Percentiles rank a stretch among this genome's conserved stretches.
Evolutionary conservation across 2,797 vertebrate genomes (phyloP).

Genomic region (Pachyuromys duprasi): DNA sequence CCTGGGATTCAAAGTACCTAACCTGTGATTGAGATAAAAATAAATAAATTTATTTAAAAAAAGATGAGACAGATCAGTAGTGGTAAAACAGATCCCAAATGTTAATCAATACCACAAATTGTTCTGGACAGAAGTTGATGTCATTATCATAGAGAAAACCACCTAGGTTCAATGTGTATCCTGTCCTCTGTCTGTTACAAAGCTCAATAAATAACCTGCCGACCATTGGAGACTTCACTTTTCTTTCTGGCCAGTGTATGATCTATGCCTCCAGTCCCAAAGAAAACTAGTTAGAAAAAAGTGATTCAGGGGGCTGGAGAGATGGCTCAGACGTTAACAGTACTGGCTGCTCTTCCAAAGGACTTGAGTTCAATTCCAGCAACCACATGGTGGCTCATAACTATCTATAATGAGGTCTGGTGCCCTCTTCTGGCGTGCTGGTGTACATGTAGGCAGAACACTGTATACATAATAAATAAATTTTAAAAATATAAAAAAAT

Average conservation of each 20-base stretch:
- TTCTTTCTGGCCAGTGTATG: slow-evolving; percentile 41
- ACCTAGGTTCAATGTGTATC: slow-evolving; percentile 56
- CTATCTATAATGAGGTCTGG: too few species aligned
- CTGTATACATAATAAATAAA: too few species aligned
- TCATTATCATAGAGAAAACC: slow-evolving; percentile 55
- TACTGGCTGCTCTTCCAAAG: too few species aligned
- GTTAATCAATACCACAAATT: slow-evolving; percentile 70
- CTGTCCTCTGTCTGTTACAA: slow-evolving; percentile 50
- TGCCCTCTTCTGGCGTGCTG: too few species aligned
- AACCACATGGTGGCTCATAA: too few species aligned
- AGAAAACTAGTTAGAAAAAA: slow-evolving; percentile 58
- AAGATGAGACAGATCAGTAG: slow-evolving; percentile 65
- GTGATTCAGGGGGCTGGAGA: slow-evolving; percentile 49
- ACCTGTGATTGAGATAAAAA: too few species aligned
- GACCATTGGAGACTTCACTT: slow-evolving; percentile 48
- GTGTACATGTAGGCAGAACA: too few species aligned
- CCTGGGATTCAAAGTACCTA: too few species aligned
- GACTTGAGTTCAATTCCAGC: too few species aligned
- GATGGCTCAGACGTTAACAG: too few species aligned
- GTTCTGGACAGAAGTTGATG: slow-evolving; percentile 72
- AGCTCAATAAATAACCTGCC: slow-evolving; percentile 68
- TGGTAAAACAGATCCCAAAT: slow-evolving; percentile 63
- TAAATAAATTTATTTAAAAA: too few species aligned
- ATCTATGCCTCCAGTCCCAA: slow-evolving; percentile 49
- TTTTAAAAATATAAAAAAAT: too few species aligned